A percentile compares a stretch with the other conserved stretches of the same genome.
These are phyloP conservation scores for Protosalanx chinensis DNA, from an alignment of 2,797 vertebrate genomes.

Conservation along the genomic window DNA sequence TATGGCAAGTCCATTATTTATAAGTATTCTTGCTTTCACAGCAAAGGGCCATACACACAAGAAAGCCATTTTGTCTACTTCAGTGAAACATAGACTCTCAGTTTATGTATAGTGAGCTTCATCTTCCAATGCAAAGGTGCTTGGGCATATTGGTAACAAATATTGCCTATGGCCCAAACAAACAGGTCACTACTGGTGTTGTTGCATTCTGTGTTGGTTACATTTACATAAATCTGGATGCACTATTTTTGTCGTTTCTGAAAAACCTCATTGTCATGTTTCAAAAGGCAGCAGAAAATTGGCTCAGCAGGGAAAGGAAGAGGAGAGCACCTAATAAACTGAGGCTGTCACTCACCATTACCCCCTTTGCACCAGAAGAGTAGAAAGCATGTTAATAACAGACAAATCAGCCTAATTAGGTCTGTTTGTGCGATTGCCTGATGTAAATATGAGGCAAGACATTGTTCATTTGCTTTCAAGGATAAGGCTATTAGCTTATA, in stretches of 20 bases:
- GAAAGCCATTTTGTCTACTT: conserved; percentile 13
- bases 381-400: conserved; percentile 57
- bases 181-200: conserved; percentile 37
- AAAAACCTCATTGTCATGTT: conserved; percentile 38
- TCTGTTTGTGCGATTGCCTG: conserved; percentile 25
- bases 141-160: conserved; percentile 50
- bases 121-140: conserved; percentile 47
- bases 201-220: conserved; percentile 33
- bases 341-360: conserved; percentile 47
- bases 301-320: conserved; percentile 44
- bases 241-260: conserved; percentile 9
- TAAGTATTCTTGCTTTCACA: conserved; percentile 6
- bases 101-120: conserved; percentile 18
- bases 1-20: background rate
- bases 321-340: conserved; percentile 33
- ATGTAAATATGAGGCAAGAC: conserved; percentile 13
- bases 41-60: conserved; percentile 4
- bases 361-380: conserved; percentile 28
- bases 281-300: conserved; percentile 24
- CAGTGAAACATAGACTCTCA: conserved; percentile 9
- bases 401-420: conserved; percentile 45
- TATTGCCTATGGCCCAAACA: conserved; percentile 4
- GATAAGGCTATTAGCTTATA: conserved; percentile 21
- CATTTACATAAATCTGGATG: conserved; percentile 42
- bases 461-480: conserved; percentile 26